Base-by-base conservation (phyloP, 2,888 invertebrate genomes). In the Melanotus villosus region DNA sequence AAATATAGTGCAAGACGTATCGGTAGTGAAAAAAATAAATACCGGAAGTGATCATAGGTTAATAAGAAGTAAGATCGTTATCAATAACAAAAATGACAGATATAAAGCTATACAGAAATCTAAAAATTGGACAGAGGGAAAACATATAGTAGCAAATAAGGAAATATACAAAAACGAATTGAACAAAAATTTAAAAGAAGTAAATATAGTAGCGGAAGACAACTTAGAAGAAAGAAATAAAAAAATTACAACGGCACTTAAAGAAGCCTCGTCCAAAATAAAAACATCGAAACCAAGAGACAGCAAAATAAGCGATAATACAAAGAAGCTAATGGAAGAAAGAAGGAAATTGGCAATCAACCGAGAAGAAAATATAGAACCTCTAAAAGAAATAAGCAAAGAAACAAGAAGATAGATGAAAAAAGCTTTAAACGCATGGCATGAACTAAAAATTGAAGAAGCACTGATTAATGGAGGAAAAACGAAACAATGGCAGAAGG, bases 391-490 rank as follows among this genome's bases (percentile, higher is more conserved):
- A 47, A 1, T 47, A 47, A 26, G n/a, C n/a, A 47, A n/a, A 47
- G 12, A 1, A 12, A 47, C 23, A 3, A 1, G 47, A n/a, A 47
- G 6, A 19, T 10, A 1, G n/a, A 23, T 47, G n/a, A 47, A 47
- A 47, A 26, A 2, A 1, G 23, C 21, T 26, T n/a, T 54, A 19
- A 54, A n/a, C 16, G 18, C 10, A 54, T 32, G 54, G 54, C 54
- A 54, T 32, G 54, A 54, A 34, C 1, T 3, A n/a, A 54, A 54
- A 54, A 54, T 54, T 7, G 18, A 54, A 54, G 54, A 54, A 54
- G 54, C 32, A 18, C 18, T 54, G 4, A 34, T 1, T 10, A 16
- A 54, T 14, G 34, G 54, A 6, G 54, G 34, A 4, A 54, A 34
- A 54, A 54, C 32, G 1, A 54, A 54, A 32, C 7, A 54, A 54